phyloP scores from a whole-genome alignment of 1,140 invertebrate genomes.

The Bilobella aurantiaca region DNA sequence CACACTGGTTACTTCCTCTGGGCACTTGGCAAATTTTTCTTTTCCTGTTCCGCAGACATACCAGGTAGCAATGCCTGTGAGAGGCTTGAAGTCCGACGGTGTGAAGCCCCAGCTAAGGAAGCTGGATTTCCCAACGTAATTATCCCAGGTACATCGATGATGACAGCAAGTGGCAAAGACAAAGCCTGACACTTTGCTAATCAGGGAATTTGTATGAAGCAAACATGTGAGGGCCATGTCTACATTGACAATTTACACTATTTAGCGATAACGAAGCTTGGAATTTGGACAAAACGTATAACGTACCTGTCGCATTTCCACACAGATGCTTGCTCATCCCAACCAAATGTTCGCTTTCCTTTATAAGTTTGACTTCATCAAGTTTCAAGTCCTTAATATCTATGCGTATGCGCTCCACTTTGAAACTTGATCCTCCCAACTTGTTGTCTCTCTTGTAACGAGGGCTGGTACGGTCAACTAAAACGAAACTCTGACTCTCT shows the following conservation, averaged over 20 bases:
- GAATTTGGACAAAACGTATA: slow-evolving; percentile 16
- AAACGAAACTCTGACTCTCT: slow-evolving; percentile 48
- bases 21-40: neutral
- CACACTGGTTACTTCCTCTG: slow-evolving; percentile 9
- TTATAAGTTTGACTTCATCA: slow-evolving; percentile 46
- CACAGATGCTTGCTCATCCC: slow-evolving; percentile 77
- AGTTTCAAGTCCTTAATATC: slow-evolving; percentile 63
- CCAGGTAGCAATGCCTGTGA: slow-evolving; percentile 71
- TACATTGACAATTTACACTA: slow-evolving; percentile 35
- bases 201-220: slow-evolving; percentile 37
- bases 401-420: slow-evolving; percentile 52
- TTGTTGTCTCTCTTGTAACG: slow-evolving; percentile 71
- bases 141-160: slow-evolving; percentile 61
- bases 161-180: slow-evolving; percentile 78
- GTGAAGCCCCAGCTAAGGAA: slow-evolving; percentile 49
- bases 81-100: slow-evolving; percentile 57
- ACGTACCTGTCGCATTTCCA: slow-evolving; percentile 63
- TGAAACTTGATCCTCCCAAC: slow-evolving; percentile 46
- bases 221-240: slow-evolving; percentile 62
- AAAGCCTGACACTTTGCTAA: slow-evolving; percentile 47
- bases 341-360: slow-evolving; percentile 46
- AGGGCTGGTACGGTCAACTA: slow-evolving; percentile 64
- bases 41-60: slow-evolving; percentile 60
- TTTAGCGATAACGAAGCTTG: neutral
- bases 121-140: slow-evolving; percentile 57